These are phyloP conservation scores for Neomonachus schauinslandi DNA, from an alignment of 2,113 vertebrate genomes.

Conservation along the genomic window DNA sequence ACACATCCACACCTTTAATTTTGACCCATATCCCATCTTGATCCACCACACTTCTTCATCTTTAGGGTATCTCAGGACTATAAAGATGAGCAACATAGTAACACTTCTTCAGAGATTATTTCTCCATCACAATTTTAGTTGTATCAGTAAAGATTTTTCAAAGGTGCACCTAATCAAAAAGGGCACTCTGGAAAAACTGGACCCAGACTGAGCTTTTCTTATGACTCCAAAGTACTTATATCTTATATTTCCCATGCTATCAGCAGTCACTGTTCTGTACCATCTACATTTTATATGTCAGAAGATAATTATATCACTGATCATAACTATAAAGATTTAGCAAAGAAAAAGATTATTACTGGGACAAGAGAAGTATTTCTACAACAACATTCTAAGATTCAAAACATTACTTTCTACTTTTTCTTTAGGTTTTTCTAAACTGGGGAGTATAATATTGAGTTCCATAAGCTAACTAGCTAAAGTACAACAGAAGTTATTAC, in stretches of 20 bases:
- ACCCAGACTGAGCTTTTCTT: neutral
- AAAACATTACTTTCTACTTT: neutral
- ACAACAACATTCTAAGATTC: constrained; percentile 37
- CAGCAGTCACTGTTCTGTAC: neutral
- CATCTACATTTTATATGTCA: neutral
- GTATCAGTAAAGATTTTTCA: neutral
- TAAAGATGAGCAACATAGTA: neutral
- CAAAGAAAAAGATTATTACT: neutral
- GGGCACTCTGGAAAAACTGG: neutral
- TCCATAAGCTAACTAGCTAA: neutral
- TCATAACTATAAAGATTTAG: neutral
- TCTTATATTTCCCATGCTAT: neutral
- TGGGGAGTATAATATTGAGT: neutral
- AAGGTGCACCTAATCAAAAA: neutral
- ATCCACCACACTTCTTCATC: neutral
- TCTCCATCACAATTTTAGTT: constrained; percentile 6
- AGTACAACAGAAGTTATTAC: neutral
- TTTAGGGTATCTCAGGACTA: neutral
- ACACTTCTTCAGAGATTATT: neutral
- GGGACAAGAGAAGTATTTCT: constrained; percentile 18
- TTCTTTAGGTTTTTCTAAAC: neutral
- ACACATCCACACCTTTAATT: neutral
- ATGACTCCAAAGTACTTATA: neutral
- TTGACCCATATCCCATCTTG: neutral
- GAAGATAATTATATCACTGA: neutral